Evolutionary conservation across 2,797 vertebrate species (phyloP).

Genomic region (Sarcoramphus papa): DNA sequence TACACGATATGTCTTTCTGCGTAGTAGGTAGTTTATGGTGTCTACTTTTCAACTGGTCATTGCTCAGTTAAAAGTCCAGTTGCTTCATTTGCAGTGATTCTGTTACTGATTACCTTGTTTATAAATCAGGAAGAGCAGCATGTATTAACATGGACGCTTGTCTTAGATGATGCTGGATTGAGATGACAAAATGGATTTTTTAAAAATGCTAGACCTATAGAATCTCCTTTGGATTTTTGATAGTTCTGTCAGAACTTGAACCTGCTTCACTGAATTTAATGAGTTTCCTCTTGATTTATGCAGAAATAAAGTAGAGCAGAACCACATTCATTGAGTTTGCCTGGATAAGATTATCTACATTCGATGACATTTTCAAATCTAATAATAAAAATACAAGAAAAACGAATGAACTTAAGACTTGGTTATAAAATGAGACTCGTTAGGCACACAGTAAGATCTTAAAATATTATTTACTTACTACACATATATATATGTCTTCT

Average conservation of each 20-base stretch:
- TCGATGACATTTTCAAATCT: background rate
- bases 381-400: background rate
- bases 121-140: background rate
- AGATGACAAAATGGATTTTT: background rate
- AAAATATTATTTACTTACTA: background rate
- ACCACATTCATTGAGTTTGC: background rate
- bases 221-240: background rate
- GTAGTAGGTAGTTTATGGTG: background rate
- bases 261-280: background rate
- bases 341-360: background rate
- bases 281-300: background rate
- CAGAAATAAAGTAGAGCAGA: background rate
- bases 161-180: background rate
- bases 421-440: background rate
- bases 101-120: constrained; percentile 33
- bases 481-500: background rate
- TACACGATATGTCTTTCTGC: background rate
- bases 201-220: background rate
- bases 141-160: background rate
- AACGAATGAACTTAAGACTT: background rate
- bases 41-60: background rate
- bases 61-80: constrained; percentile 39
- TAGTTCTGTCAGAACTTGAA: background rate
- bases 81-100: background rate
- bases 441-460: background rate